Evolutionary conservation across 2,888 invertebrate species (phyloP).

Genomic region (Eledone cirrhosa): DNA sequence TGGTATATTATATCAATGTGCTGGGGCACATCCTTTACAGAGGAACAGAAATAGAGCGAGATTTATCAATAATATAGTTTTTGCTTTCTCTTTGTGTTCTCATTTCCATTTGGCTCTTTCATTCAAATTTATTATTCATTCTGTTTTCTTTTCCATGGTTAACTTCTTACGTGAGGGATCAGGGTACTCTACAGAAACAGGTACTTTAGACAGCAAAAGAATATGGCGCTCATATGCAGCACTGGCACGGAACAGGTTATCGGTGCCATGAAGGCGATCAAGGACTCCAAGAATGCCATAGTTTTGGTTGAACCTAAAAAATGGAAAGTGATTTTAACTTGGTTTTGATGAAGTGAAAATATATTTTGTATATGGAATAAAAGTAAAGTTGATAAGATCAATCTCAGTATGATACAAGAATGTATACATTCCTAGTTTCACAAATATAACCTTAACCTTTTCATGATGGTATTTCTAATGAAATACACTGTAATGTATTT

Average conservation of each 20-base stretch:
- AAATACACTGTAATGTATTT: neutral
- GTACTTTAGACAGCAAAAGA: slow-evolving; percentile 59
- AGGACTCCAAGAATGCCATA: slow-evolving; percentile 84
- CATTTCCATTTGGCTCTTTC: no score
- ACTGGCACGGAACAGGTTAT: slow-evolving; percentile 75
- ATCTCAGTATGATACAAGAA: neutral
- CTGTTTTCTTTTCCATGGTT: slow-evolving; percentile 6
- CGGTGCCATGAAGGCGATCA: slow-evolving; percentile 85
- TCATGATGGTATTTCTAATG: neutral
- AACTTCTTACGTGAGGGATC: slow-evolving; percentile 51
- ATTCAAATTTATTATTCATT: neutral
- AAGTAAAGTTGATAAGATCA: no score
- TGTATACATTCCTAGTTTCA: neutral
- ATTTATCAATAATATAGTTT: no score
- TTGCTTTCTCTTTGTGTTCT: no score
- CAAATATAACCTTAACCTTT: neutral
- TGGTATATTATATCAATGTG: no score
- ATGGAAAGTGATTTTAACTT: no score
- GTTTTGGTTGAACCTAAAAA: slow-evolving; percentile 80
- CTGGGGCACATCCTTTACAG: no score
- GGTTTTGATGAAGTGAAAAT: no score
- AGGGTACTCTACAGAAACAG: slow-evolving; percentile 63
- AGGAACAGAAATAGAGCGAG: no score
- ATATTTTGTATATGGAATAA: no score
- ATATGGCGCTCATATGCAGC: slow-evolving; percentile 77